Evolutionary conservation across 2,113 vertebrate genomes (phyloP).

Genomic region (Myotis davidii): DNA sequence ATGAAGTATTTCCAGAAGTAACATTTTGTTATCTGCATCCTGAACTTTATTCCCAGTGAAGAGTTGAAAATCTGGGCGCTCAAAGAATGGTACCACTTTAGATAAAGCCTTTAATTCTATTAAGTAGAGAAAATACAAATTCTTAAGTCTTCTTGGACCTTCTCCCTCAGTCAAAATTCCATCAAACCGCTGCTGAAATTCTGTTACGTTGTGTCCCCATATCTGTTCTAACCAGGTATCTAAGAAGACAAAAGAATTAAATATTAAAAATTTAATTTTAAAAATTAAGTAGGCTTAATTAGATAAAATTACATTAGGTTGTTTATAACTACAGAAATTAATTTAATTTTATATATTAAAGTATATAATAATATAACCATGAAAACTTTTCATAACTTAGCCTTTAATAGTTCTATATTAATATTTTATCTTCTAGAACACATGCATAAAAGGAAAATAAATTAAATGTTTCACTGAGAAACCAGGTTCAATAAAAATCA

Average conservation of each 20-base stretch:
- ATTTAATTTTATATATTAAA: constrained; percentile 41
- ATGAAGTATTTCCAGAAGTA: constrained; percentile 90
- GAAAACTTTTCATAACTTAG: constrained; percentile 29
- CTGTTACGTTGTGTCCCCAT: constrained; percentile 94
- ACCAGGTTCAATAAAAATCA: background rate
- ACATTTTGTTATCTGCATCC: constrained; percentile 87
- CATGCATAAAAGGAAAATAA: constrained; percentile 49
- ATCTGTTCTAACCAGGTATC: constrained; percentile 92
- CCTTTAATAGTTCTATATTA: constrained; percentile 27
- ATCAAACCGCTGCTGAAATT: constrained; percentile 95
- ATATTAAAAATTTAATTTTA: background rate
- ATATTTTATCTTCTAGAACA: constrained; percentile 46
- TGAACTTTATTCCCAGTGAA: constrained; percentile 89
- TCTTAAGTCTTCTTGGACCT: constrained; percentile 93
- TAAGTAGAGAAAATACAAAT: constrained; percentile 96
- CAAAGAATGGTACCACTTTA: constrained; percentile 93
- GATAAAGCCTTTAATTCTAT: constrained; percentile 94
- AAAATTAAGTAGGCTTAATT: background rate
- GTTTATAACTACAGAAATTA: background rate
- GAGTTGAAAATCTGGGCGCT: constrained; percentile 88
- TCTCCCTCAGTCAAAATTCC: constrained; percentile 90
- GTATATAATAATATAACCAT: background rate
- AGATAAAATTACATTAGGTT: background rate
- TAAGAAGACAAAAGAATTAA: constrained; percentile 68
- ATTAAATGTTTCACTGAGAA: constrained; percentile 42